Evolutionary conservation across 2,888 invertebrate genomes (phyloP).

Genomic region (Anarsia innoxiella): DNA sequence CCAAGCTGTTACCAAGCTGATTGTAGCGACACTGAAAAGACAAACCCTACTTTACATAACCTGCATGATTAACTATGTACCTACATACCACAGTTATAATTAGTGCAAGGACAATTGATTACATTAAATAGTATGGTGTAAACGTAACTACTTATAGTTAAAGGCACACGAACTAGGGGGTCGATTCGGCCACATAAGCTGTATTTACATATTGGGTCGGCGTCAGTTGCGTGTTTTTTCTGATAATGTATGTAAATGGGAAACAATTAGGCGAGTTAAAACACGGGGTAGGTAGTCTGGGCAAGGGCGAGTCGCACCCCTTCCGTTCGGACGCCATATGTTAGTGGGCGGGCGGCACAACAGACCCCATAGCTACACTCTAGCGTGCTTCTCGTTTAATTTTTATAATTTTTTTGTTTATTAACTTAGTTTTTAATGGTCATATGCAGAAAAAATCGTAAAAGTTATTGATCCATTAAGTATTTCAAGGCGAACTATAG

Average conservation of each 20-base stretch:
- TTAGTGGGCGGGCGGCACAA: conserved; percentile 58
- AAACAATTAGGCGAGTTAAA: conserved; percentile 74
- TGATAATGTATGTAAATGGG: conserved; percentile 73
- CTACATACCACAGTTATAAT: too few relatives aligned
- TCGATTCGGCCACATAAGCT: conserved; percentile 34
- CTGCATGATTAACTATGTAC: too few relatives aligned
- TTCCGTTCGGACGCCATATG: conserved; percentile 60
- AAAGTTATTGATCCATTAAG: too few relatives aligned
- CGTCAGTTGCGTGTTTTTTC: conserved; percentile 66
- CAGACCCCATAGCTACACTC: too few relatives aligned
- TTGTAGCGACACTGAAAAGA: too few relatives aligned
- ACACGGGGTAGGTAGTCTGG: conserved; percentile 72
- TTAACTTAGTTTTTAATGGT: not conserved
- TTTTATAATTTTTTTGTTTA: not conserved
- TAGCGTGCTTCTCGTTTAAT: conserved; percentile 14
- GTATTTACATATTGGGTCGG: conserved; percentile 54
- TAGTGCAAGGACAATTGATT: conserved; percentile 53
- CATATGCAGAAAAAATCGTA: too few relatives aligned
- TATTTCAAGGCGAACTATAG: too few relatives aligned
- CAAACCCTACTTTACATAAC: too few relatives aligned
- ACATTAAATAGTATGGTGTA: too few relatives aligned
- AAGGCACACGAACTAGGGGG: too few relatives aligned
- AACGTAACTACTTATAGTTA: too few relatives aligned
- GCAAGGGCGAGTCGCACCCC: conserved; percentile 64
- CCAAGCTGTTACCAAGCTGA: too few relatives aligned